Conservation (phyloP, 2,888 invertebrate genomes). For the Idaea aversata region DNA sequence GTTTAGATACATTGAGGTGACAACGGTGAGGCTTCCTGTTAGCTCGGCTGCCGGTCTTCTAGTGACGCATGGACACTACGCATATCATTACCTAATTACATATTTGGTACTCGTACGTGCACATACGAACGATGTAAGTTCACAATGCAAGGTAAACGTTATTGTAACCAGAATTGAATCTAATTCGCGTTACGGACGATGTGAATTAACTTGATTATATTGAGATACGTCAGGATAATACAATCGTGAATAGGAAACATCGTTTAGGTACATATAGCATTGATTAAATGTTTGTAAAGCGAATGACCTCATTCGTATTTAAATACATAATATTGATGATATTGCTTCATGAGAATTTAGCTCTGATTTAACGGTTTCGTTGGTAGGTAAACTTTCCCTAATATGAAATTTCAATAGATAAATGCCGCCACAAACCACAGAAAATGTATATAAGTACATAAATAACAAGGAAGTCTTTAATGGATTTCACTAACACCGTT, state of each 20-base stretch:
- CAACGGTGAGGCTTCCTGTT: neutral
- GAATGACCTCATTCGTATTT: slow-evolving; percentile 1
- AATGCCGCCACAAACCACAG: neutral
- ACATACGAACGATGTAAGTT: slow-evolving; percentile 29
- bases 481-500: too few species aligned
- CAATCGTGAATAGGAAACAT: slow-evolving; percentile 23
- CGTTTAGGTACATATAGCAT: slow-evolving; percentile 18
- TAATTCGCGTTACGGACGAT: slow-evolving; percentile 50
- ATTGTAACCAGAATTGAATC: slow-evolving; percentile 61
- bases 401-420: neutral
- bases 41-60: neutral
- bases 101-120: slow-evolving; percentile 13
- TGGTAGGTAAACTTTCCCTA: slow-evolving; percentile 13
- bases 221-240: slow-evolving; percentile 29
- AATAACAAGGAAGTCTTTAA: neutral
- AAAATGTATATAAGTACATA: too few species aligned
- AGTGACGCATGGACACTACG: neutral
- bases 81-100: slow-evolving; percentile 15
- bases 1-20: neutral
- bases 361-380: slow-evolving; percentile 9
- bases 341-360: neutral
- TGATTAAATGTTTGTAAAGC: slow-evolving; percentile 25
- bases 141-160: slow-evolving; percentile 74
- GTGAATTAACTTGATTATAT: slow-evolving; percentile 46
- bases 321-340: neutral